Percentiles rank a stretch among this genome's conserved stretches.
These are phyloP conservation scores for Planococcus citri DNA, from an alignment of 1,140 invertebrate genomes.

Conservation along the genomic window DNA sequence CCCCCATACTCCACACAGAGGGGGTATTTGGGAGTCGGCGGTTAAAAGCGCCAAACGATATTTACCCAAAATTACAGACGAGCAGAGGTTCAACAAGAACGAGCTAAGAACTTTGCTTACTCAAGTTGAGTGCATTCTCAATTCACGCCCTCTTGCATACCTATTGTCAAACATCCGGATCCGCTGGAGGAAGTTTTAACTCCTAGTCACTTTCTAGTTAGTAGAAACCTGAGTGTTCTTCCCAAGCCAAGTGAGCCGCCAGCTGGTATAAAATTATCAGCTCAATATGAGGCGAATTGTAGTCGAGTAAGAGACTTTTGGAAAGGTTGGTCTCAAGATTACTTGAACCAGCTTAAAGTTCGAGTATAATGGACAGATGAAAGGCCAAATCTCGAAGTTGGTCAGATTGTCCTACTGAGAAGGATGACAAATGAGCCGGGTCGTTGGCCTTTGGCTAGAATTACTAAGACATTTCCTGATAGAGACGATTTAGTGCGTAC, in stretches of 20 bases:
- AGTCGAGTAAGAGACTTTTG: background rate
- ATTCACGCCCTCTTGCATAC: slow-evolving; percentile 32
- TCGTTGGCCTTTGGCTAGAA: no score
- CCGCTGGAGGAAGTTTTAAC: slow-evolving; percentile 30
- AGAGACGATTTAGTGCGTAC: no score
- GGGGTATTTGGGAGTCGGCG: slow-evolving; percentile 30
- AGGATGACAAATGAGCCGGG: background rate
- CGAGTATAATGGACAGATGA: background rate
- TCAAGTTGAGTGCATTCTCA: slow-evolving; percentile 32
- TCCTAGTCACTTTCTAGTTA: slow-evolving; percentile 30
- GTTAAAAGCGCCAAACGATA: slow-evolving; percentile 27
- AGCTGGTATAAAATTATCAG: background rate
- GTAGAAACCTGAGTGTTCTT: slow-evolving; percentile 20
- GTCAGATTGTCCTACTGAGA: background rate
- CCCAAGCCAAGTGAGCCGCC: slow-evolving; percentile 9
- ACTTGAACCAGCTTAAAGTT: background rate
- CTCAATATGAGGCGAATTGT: slow-evolving; percentile 23
- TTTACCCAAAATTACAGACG: background rate
- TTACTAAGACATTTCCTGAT: no score
- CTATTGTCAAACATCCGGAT: background rate
- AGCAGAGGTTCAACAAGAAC: slow-evolving; percentile 28
- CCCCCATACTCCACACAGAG: slow-evolving; percentile 5
- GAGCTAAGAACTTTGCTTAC: slow-evolving; percentile 30
- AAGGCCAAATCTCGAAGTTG: background rate
- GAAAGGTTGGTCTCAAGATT: background rate